phyloP scores from a whole-genome alignment of 2,888 invertebrate species.

The Apamea monoglypha region DNA sequence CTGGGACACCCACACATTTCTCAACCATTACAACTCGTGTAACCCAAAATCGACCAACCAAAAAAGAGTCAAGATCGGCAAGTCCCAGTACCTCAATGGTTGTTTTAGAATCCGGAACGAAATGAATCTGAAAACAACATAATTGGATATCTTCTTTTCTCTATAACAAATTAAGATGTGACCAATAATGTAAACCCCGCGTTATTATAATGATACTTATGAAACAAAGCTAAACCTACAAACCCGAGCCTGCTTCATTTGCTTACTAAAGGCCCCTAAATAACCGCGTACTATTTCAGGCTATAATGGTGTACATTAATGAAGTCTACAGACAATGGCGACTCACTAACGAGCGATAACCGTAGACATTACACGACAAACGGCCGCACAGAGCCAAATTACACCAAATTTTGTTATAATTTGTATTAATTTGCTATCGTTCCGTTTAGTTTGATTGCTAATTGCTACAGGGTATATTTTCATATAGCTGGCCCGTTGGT shows the following conservation, averaged over 20 bases:
- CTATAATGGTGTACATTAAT: slow-evolving; percentile 68
- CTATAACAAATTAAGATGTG: background rate
- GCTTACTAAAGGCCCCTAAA: slow-evolving; percentile 48
- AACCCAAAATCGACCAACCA: background rate
- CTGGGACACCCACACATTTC: background rate
- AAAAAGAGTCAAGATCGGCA: background rate
- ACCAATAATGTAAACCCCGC: background rate
- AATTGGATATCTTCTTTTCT: background rate
- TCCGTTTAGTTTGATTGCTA: slow-evolving; percentile 43
- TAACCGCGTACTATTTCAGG: slow-evolving; percentile 56
- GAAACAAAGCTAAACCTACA: slow-evolving; percentile 18
- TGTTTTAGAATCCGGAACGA: background rate
- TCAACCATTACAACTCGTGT: background rate
- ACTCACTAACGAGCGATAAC: slow-evolving; percentile 75
- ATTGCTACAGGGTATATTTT: slow-evolving; percentile 35
- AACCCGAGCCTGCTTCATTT: slow-evolving; percentile 29
- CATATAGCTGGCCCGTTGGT: background rate
- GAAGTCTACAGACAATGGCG: slow-evolving; percentile 72
- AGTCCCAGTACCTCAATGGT: background rate
- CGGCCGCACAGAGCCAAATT: slow-evolving; percentile 63
- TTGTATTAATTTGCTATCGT: slow-evolving; percentile 63
- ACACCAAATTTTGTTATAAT: slow-evolving; percentile 69
- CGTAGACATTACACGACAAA: slow-evolving; percentile 71
- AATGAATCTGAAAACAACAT: background rate
- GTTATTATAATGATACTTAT: background rate